Percentiles rank a stretch among this genome's conserved stretches.
Evolutionary conservation across 1,140 invertebrate species (phyloP).

Genomic region (Argopecten irradians): DNA sequence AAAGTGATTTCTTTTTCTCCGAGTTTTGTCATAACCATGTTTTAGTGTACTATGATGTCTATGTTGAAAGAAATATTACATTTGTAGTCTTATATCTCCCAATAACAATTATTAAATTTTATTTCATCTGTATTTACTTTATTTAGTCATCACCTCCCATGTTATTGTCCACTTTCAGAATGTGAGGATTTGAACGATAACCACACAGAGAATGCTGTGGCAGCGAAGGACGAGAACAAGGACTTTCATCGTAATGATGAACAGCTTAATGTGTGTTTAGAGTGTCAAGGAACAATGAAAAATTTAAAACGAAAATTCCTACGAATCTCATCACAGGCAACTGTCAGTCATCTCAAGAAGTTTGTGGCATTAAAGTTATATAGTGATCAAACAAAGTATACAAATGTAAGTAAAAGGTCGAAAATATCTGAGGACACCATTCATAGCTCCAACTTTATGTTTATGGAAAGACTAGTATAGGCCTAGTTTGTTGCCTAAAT

Average conservation of each 20-base stretch:
- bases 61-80: too few relatives aligned
- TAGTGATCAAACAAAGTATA: constrained; percentile 93
- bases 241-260: constrained; percentile 97
- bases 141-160: too few relatives aligned
- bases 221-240: constrained; percentile 80
- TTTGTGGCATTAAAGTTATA: constrained; percentile 97
- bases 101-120: too few relatives aligned
- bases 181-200: constrained; percentile 22
- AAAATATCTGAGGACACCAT: too few relatives aligned
- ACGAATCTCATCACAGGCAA: constrained; percentile 95
- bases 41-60: too few relatives aligned
- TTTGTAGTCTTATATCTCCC: too few relatives aligned
- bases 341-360: constrained; percentile 97
- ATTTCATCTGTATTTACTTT: too few relatives aligned
- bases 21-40: too few relatives aligned
- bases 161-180: background rate
- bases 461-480: too few relatives aligned
- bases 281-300: constrained; percentile 69
- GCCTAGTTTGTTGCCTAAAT: too few relatives aligned
- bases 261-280: constrained; percentile 81
- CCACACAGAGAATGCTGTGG: constrained; percentile 38
- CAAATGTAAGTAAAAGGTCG: constrained; percentile 87
- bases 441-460: too few relatives aligned
- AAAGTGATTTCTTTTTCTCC: too few relatives aligned
- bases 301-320: constrained; percentile 85